Percentiles rank a stretch among this genome's conserved stretches.
Conservation (phyloP, 2,888 invertebrate species). For the Dicranocentrus wangi region DNA sequence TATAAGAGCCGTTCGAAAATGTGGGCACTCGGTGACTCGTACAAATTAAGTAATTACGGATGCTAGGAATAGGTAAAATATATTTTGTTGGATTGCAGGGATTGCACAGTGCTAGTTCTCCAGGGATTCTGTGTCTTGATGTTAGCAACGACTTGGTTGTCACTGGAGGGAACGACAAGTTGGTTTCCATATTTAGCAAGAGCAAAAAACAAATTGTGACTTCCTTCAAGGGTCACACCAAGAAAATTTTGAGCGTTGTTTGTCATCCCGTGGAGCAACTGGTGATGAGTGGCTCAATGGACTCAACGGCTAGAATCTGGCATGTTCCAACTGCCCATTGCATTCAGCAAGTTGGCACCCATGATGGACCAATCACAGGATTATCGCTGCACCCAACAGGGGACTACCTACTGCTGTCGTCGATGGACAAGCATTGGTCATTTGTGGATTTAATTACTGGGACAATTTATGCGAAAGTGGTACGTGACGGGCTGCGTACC, state of each 20-base stretch:
- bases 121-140: conserved; percentile 96
- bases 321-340: conserved; percentile 91
- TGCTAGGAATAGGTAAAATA: too few relatives aligned
- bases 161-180: conserved; percentile 98
- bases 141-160: conserved; percentile 94
- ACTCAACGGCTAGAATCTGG: conserved; percentile 97
- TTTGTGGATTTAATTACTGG: conserved; percentile 98
- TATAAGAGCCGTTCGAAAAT: too few relatives aligned
- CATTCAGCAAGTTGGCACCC: conserved; percentile 88
- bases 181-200: conserved; percentile 98
- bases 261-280: conserved; percentile 95
- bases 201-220: conserved; percentile 96
- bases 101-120: conserved; percentile 96
- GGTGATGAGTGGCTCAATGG: conserved; percentile 94
- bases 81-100: too few relatives aligned
- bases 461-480: conserved; percentile 90
- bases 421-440: conserved; percentile 97
- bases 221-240: conserved; percentile 93
- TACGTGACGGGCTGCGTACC: too few relatives aligned
- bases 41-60: too few relatives aligned
- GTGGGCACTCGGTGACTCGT: too few relatives aligned
- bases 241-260: conserved; percentile 91
- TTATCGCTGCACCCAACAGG: conserved; percentile 98
- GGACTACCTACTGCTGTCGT: conserved; percentile 95
- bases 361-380: conserved; percentile 96